Evolutionary conservation across 2,888 invertebrate species (phyloP).

Genomic region (Mimachlamys varia): DNA sequence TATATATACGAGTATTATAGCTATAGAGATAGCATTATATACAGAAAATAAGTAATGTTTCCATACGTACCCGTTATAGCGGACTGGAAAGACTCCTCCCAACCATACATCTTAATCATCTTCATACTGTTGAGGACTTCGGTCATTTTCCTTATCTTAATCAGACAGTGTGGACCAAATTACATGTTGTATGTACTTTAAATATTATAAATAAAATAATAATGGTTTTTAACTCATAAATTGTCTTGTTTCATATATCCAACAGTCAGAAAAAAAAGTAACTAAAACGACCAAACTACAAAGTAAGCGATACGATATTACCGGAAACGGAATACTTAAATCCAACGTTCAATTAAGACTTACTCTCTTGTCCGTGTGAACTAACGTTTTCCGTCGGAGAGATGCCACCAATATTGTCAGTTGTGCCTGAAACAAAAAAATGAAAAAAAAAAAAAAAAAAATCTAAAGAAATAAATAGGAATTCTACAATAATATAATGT

Average conservation of each 20-base stretch:
- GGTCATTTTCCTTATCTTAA: conserved; percentile 64
- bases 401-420: conserved; percentile 55
- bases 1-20: no score
- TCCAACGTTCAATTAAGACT: not conserved
- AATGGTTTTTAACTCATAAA: no score
- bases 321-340: no score
- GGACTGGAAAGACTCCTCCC: conserved; percentile 64
- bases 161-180: not conserved
- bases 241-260: no score
- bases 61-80: conserved; percentile 56
- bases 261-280: no score
- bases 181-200: not conserved
- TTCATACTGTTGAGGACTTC: conserved; percentile 67
- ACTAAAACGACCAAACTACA: no score
- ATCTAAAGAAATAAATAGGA: no score
- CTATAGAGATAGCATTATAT: no score
- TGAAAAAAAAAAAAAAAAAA: not conserved
- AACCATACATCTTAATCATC: conserved; percentile 67
- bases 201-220: no score
- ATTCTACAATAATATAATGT: no score
- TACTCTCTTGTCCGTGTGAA: conserved; percentile 61
- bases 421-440: conserved; percentile 48
- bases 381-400: conserved; percentile 52
- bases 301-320: no score
- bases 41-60: not conserved